A percentile compares a stretch with the other conserved stretches of the same genome.
phyloP scores from a whole-genome alignment of 2,888 invertebrate genomes.

The Epinotia brunnichana region DNA sequence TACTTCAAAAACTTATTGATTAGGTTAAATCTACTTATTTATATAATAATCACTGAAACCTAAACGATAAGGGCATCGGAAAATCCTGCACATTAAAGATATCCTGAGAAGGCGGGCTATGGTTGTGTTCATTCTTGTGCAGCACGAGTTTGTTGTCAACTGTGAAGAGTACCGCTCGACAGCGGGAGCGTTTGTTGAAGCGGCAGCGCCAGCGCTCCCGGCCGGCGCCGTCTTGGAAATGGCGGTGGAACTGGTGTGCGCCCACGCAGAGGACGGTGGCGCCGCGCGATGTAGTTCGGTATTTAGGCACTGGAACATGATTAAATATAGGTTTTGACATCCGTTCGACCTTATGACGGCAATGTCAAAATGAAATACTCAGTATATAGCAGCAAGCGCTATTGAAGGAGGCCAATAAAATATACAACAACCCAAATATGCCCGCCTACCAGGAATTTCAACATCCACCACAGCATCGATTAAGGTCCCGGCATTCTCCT shows the following conservation, averaged over 20 bases:
- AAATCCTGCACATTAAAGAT: slow-evolving; percentile 2
- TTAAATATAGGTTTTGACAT: not conserved
- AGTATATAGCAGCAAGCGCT: too few species aligned
- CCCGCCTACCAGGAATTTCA: too few species aligned
- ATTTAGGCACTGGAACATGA: not conserved
- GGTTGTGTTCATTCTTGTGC: slow-evolving; percentile 6
- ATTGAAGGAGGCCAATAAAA: too few species aligned
- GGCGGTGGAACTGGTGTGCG: slow-evolving; percentile 9
- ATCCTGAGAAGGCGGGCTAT: slow-evolving; percentile 7
- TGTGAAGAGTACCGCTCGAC: not conserved
- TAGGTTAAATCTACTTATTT: not conserved
- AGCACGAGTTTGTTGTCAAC: slow-evolving; percentile 6
- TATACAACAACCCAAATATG: too few species aligned
- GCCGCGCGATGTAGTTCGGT: slow-evolving; percentile 13
- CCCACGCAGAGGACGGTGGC: slow-evolving; percentile 8
- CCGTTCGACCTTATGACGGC: too few species aligned
- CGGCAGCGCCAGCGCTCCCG: slow-evolving; percentile 21
- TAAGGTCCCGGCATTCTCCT: too few species aligned
- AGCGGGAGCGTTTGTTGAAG: slow-evolving; percentile 11
- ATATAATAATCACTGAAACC: not conserved
- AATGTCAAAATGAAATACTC: too few species aligned
- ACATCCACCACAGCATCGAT: too few species aligned
- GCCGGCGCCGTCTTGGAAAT: slow-evolving; percentile 3
- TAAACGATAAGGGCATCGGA: not conserved
- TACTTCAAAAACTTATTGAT: too few species aligned